Percentiles rank a stretch among this genome's conserved stretches.
These are phyloP conservation scores for Cheumatopsyche charites DNA, from an alignment of 1,140 invertebrate species.

Conservation along the genomic window DNA sequence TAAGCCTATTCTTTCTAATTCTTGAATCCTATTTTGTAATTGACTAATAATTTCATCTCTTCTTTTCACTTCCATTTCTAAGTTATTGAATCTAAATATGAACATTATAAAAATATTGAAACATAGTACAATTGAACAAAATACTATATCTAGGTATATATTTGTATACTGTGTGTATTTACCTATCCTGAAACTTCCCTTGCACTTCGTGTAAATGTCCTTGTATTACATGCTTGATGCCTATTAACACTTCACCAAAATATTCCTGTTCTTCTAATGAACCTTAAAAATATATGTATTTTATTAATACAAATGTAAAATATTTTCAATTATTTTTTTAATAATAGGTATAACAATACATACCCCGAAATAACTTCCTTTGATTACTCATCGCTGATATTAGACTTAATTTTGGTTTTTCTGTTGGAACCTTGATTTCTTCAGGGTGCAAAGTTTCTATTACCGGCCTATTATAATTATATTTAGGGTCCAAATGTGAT, in stretches of 20 bases:
- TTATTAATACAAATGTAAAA: neutral
- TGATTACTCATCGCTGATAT: conserved; percentile 60
- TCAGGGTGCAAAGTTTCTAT: conserved; percentile 53
- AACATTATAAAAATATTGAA: neutral
- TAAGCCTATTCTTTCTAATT: conserved; percentile 64
- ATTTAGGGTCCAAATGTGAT: conserved; percentile 43
- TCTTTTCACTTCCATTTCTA: conserved; percentile 77
- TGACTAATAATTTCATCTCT: conserved; percentile 79
- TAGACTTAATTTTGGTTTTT: conserved; percentile 58
- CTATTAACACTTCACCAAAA: conserved; percentile 74
- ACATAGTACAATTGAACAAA: neutral
- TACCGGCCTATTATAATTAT: conserved; percentile 42
- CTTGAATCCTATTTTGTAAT: conserved; percentile 72
- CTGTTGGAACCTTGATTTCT: conserved; percentile 59
- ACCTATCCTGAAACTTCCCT: conserved; percentile 68
- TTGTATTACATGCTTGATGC: conserved; percentile 79
- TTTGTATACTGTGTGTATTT: conserved; percentile 23
- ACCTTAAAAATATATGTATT: conserved; percentile 49
- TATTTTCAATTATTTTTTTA: neutral
- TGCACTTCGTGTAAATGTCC: conserved; percentile 70
- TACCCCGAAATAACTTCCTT: conserved; percentile 59
- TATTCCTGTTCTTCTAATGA: conserved; percentile 74
- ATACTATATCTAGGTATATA: neutral
- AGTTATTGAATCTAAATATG: conserved; percentile 65
- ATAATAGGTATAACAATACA: neutral